Percentiles rank a stretch among this genome's conserved stretches.
These are phyloP conservation scores for Pinna nobilis DNA, from an alignment of 1,140 invertebrate species.

Conservation along the genomic window DNA sequence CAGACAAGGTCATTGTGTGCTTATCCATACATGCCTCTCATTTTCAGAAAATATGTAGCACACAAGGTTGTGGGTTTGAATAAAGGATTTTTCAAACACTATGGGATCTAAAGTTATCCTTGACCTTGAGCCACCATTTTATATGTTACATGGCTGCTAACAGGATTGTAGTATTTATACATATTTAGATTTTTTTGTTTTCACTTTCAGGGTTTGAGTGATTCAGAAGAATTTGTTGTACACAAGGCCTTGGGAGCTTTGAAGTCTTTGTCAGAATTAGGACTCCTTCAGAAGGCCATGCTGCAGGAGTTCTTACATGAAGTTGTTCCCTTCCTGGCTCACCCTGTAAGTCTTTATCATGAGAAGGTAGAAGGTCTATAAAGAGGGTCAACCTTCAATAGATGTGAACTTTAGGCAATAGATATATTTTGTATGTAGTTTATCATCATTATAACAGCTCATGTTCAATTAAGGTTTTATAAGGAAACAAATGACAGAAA, in stretches of 20 bases:
- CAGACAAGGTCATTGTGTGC: background rate
- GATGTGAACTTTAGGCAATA: too few species aligned
- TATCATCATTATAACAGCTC: too few species aligned
- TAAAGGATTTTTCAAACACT: too few species aligned
- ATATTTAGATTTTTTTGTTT: conserved; percentile 24
- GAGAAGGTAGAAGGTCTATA: too few species aligned
- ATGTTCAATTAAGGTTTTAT: too few species aligned
- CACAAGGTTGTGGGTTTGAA: too few species aligned
- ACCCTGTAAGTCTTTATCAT: conserved; percentile 78
- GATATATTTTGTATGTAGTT: too few species aligned
- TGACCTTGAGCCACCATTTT: too few species aligned
- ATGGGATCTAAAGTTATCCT: too few species aligned
- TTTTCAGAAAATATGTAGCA: background rate
- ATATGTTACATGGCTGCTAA: too few species aligned
- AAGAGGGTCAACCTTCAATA: too few species aligned
- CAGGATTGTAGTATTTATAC: background rate
- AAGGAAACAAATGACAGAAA: too few species aligned
- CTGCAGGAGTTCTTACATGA: conserved; percentile 90
- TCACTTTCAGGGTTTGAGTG: conserved; percentile 89
- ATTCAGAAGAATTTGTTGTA: conserved; percentile 96
- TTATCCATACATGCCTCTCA: background rate
- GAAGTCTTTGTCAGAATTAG: conserved; percentile 87
- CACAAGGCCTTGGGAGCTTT: conserved; percentile 91
- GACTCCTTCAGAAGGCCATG: conserved; percentile 90
- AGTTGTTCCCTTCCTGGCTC: conserved; percentile 88